Evolutionary conservation across 1,140 invertebrate genomes (phyloP), one percentile per base, ranked within the genome.

Genomic region (Diorhabda sublineata): DNA sequence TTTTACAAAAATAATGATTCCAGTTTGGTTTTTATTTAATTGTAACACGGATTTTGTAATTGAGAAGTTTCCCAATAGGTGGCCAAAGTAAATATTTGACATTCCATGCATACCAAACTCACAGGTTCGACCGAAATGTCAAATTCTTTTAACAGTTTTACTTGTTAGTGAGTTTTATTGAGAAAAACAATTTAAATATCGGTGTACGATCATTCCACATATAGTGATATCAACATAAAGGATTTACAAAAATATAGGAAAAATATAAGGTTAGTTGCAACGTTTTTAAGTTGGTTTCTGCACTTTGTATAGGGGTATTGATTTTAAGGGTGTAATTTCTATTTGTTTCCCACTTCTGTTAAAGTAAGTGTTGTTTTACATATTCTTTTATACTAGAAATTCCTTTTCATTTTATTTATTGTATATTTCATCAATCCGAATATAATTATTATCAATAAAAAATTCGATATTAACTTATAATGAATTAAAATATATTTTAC

Each of bases 51-150:
- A 42, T 68, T 47, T 45, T 61, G 42, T 72, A 75, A 63, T 81
- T 75, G 41, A 69, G 64, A 79, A 71, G 69, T 79, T 79, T 81
- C 73, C 69, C 75, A 69, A 52, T 67, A 81, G 80, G 73, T 73
- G 80, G 71, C 71, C 78, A 72, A 70, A 73, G 75, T 79, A 79
- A 81, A 81, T 81, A 80, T 80, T 81, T 81, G 76, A 77, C 73
- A 81, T 81, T 78, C 80, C 76, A 66, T 43, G 69, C 78, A 81
- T 81, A 74, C 80, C 79, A 73, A 71, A 78, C 74, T 79, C 76
- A 74, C 78, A 79, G 79, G 80, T 81, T 81, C 79, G 80, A 81
- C 79, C 74, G 77, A 81, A 81, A 81, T 81, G 80, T 81, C 80
- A 81, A 81, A 81, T 81, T 80, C 79, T 80, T 81, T 74, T 76